A percentile compares a stretch with the other conserved stretches of the same genome.
Conservation (phyloP, 2,797 vertebrate genomes). For the Sarcoramphus papa region DNA sequence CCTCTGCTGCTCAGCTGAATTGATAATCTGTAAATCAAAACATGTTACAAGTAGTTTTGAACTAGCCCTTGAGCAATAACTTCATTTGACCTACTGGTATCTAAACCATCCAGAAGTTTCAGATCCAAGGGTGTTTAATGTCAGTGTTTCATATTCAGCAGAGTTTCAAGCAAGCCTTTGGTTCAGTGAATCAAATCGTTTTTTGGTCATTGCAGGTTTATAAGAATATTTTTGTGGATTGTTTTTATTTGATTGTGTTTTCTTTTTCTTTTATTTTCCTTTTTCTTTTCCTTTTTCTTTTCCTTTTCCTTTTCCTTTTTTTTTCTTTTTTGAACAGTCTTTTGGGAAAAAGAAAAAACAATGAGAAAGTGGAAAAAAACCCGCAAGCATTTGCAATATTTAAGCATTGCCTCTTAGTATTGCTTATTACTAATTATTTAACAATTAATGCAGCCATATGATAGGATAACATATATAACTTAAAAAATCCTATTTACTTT, state of each 20-base stretch:
- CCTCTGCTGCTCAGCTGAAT: constrained; percentile 68
- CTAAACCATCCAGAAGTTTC: constrained; percentile 63
- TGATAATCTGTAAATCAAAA: constrained; percentile 78
- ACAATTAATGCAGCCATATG: background rate
- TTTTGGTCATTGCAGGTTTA: background rate
- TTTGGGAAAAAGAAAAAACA: background rate
- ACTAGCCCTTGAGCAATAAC: constrained; percentile 55
- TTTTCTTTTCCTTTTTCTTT: no score
- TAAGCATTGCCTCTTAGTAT: background rate
- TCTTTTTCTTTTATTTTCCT: background rate
- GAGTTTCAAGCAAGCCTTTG: background rate
- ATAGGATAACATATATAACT: background rate
- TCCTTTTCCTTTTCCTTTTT: no score
- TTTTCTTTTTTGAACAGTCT: background rate
- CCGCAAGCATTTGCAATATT: background rate
- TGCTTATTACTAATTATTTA: background rate
- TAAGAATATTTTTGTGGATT: background rate
- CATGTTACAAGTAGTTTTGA: constrained; percentile 68
- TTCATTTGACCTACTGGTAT: constrained; percentile 63
- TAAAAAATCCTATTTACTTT: background rate
- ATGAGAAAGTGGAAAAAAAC: background rate
- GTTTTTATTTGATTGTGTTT: background rate
- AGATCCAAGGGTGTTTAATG: constrained; percentile 63
- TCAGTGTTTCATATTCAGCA: constrained; percentile 1
- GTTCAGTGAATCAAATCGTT: background rate